These are phyloP conservation scores for Sycophila sp. DNA, from an alignment of 1,140 invertebrate species.

Conservation along the genomic window DNA sequence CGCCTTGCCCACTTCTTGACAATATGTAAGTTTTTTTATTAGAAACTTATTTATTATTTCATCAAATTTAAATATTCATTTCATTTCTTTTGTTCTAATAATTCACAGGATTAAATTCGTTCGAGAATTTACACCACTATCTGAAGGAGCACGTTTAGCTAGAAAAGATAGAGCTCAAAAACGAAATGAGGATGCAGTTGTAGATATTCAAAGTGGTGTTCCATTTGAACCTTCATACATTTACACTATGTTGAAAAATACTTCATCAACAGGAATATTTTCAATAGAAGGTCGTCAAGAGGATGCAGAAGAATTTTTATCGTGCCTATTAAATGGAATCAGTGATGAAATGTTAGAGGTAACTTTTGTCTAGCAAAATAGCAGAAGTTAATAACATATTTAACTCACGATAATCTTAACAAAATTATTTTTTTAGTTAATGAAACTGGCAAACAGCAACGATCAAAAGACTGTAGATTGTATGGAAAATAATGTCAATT, in stretches of 20 bases:
- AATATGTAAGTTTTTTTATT: slow-evolving; percentile 78
- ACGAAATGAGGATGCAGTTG: slow-evolving; percentile 53
- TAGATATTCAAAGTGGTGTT: slow-evolving; percentile 68
- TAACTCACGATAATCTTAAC: slow-evolving; percentile 20
- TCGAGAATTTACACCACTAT: slow-evolving; percentile 74
- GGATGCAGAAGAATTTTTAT: slow-evolving; percentile 95
- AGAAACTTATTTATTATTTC: slow-evolving; percentile 3
- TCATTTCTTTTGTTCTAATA: slow-evolving; percentile 33
- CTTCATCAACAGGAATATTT: slow-evolving; percentile 76
- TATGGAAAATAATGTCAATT: slow-evolving; percentile 56
- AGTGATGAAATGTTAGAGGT: slow-evolving; percentile 96
- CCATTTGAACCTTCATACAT: slow-evolving; percentile 86
- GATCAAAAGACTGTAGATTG: slow-evolving; percentile 53
- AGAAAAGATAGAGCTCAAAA: slow-evolving; percentile 64
- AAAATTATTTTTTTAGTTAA: slow-evolving; percentile 67
- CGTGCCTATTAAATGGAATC: slow-evolving; percentile 89
- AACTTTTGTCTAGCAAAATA: slow-evolving; percentile 32
- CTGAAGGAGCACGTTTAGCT: slow-evolving; percentile 66
- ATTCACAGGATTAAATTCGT: slow-evolving; percentile 72
- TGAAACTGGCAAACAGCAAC: slow-evolving; percentile 72
- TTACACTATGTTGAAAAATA: slow-evolving; percentile 81
- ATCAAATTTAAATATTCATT: too few relatives aligned
- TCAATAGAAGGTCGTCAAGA: slow-evolving; percentile 87
- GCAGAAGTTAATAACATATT: background rate
- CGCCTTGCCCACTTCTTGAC: slow-evolving; percentile 90